Conservation (phyloP, 2,888 invertebrate species). For the Dioctria linearis region DNA sequence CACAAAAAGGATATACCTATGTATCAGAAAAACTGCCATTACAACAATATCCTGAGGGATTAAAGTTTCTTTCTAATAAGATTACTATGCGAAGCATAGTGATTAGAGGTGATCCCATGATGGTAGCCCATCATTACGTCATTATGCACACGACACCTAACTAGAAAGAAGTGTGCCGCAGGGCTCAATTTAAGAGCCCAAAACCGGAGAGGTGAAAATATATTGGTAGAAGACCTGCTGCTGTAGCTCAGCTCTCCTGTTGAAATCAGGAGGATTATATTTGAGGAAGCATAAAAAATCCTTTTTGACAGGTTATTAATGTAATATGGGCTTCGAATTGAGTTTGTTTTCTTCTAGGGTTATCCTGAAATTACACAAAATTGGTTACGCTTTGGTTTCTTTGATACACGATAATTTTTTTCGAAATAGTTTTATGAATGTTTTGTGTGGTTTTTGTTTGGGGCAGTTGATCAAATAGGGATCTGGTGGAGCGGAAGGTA, state of each 20-base stretch:
- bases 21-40: not conserved
- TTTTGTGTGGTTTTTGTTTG: constrained; percentile 16
- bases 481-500: constrained; percentile 7
- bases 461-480: not conserved
- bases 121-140: constrained; percentile 29
- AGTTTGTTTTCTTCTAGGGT: constrained; percentile 38
- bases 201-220: not conserved
- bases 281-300: constrained; percentile 49
- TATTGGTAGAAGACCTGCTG: not conserved
- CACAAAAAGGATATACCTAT: not conserved
- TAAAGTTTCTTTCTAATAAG: not conserved
- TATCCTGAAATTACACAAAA: constrained; percentile 57
- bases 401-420: constrained; percentile 16
- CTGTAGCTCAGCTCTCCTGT: not conserved
- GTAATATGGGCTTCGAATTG: constrained; percentile 56
- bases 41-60: not conserved
- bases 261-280: constrained; percentile 6
- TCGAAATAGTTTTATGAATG: not conserved
- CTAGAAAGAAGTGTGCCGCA: constrained; percentile 37
- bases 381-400: constrained; percentile 56
- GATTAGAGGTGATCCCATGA: constrained; percentile 16
- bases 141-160: not conserved
- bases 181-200: not conserved
- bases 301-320: constrained; percentile 55
- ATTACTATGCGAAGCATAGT: not conserved